Conservation (phyloP, 2,888 invertebrate genomes). For the Tipula unca region DNA sequence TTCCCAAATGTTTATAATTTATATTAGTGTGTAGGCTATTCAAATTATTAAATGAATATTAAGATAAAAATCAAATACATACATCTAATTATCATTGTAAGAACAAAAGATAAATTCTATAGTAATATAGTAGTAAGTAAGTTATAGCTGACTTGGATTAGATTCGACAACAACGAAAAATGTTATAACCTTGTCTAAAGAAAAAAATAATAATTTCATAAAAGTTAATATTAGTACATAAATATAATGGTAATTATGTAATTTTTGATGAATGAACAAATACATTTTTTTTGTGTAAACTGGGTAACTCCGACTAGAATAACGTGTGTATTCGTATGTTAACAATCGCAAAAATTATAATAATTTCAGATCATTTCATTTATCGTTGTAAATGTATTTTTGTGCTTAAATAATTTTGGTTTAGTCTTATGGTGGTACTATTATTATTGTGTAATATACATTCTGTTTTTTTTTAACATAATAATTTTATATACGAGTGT, state of each 20-base stretch:
- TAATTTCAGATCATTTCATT: neutral
- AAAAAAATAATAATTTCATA: neutral
- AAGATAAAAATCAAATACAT: neutral
- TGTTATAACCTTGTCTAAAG: neutral
- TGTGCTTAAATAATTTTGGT: neutral
- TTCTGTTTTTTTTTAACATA: neutral
- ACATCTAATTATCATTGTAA: neutral
- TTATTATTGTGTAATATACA: neutral
- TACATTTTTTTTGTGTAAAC: neutral
- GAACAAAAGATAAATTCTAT: neutral
- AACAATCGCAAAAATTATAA: neutral
- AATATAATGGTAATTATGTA: neutral
- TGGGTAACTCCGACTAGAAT: neutral
- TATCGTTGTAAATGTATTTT: neutral
- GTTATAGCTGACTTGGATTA: neutral
- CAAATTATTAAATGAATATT: neutral
- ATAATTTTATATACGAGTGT: neutral
- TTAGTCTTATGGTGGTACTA: neutral
- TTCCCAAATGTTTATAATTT: neutral
- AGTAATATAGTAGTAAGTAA: neutral
- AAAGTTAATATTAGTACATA: neutral
- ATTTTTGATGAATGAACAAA: neutral
- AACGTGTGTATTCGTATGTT: neutral
- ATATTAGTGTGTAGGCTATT: neutral
- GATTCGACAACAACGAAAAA: neutral